Evolutionary conservation across 2,113 vertebrate genomes (phyloP), one percentile per base, ranked within the genome.

Genomic region (Willisornis vidua): DNA sequence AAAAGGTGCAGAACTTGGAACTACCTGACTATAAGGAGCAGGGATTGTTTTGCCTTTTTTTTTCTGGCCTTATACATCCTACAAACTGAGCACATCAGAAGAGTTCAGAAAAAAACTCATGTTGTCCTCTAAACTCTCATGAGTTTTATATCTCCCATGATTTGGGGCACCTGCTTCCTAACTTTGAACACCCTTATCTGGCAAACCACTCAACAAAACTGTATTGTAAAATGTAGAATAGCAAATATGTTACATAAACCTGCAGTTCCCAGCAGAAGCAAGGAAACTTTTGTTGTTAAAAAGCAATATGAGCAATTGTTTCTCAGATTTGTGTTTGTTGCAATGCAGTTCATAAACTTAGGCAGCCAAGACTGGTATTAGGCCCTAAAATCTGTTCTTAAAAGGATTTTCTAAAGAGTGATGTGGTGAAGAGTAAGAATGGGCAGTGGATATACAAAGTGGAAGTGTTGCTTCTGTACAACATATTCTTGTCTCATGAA

Each of bases 81-180:
- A 49, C 16, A 61, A 73, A 55, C 25, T 35, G 19, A 72, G 29
- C 24, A 63, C 14, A 65, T 31, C 45, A 66, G 58, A 74, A 13
- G 13, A 12, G 25, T 17, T 79, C 49, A 80, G 75, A 61, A 90
- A n/a, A 62, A 3, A 66, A 61, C 12, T 70, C 45, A 20, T 13
- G 12, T 12, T 28, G 5, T 58, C n/a, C 23, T 71, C 28, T 59
- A 35, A 85, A 79, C 8, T 35, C 33, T 24, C 12, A 1, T 11
- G 13, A 52, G 13, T 70, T 66, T 79, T 48, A 75, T 28, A 19
- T 14, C 28, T 66, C 19, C 61, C 18, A 41, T 6, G 7, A 51
- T 48, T 75, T 43, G 35, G 29, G 43, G 29, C 8, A 48, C 8
- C 19, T 37, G 49, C 7, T 45, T 72, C 58, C 52, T 0, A 0